These are phyloP conservation scores for Scartelaos histophorus DNA, from an alignment of 2,113 vertebrate genomes.

Conservation along the genomic window DNA sequence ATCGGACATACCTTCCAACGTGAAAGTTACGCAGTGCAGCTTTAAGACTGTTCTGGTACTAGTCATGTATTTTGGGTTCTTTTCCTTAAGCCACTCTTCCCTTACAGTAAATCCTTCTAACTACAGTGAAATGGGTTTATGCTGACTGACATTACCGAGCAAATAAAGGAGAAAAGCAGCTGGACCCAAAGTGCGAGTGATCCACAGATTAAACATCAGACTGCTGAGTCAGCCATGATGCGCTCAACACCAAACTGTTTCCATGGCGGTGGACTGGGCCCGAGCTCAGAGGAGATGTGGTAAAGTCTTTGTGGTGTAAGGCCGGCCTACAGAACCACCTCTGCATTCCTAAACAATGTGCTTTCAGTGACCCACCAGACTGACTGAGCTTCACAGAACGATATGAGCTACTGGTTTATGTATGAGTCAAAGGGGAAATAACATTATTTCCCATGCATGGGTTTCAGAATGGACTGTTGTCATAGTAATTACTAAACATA, in stretches of 20 bases:
- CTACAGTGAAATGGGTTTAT: slow-evolving; percentile 7
- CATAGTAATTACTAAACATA: too few species aligned
- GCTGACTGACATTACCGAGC: slow-evolving; percentile 19
- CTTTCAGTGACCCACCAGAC: slow-evolving; percentile 44
- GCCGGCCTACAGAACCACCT: slow-evolving; percentile 49
- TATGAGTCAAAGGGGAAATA: too few species aligned
- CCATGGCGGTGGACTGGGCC: slow-evolving; percentile 36
- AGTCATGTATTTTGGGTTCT: too few species aligned
- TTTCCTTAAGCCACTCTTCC: too few species aligned
- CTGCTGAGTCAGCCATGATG: slow-evolving; percentile 55
- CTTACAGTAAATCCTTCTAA: neutral
- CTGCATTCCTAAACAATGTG: slow-evolving; percentile 64
- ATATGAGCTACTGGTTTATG: too few species aligned
- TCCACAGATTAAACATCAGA: slow-evolving; percentile 56
- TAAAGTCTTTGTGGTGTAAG: slow-evolving; percentile 52
- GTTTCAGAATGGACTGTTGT: too few species aligned
- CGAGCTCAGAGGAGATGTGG: slow-evolving; percentile 50
- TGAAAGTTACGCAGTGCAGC: too few species aligned
- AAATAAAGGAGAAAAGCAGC: slow-evolving; percentile 26
- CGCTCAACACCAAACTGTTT: slow-evolving; percentile 35
- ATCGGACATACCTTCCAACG: too few species aligned
- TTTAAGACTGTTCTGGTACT: too few species aligned
- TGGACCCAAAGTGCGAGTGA: slow-evolving; percentile 26
- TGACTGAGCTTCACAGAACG: neutral
- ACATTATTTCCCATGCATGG: too few species aligned